A percentile compares a stretch with the other conserved stretches of the same genome.
Evolutionary conservation across 1,140 invertebrate species (phyloP).

Genomic region (Pinna nobilis): DNA sequence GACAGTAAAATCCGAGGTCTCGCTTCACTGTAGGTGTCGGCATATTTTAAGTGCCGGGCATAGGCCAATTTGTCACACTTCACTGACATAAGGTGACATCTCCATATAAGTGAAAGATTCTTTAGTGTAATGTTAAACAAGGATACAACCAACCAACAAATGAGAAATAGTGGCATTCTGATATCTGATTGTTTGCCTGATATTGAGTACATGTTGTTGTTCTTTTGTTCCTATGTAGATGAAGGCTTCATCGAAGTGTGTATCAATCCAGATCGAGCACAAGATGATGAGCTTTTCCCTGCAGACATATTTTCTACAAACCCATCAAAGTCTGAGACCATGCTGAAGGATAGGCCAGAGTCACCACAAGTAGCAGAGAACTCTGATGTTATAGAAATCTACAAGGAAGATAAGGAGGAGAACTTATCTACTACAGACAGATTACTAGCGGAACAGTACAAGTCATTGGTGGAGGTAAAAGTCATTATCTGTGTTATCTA

Average conservation of each 20-base stretch:
- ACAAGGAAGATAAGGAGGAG: background rate
- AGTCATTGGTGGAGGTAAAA: slow-evolving; percentile 43
- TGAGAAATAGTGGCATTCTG: too few relatives aligned
- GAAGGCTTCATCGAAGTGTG: slow-evolving; percentile 65
- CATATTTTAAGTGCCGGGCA: too few relatives aligned
- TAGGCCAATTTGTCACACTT: too few relatives aligned
- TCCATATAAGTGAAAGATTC: too few relatives aligned
- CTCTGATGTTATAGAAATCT: background rate
- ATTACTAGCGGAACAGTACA: slow-evolving; percentile 37
- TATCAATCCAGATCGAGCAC: slow-evolving; percentile 40
- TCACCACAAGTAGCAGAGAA: background rate
- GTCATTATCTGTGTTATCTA: too few relatives aligned
- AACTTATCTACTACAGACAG: background rate
- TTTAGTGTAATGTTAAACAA: too few relatives aligned
- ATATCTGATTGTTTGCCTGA: background rate
- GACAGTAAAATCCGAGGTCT: too few relatives aligned
- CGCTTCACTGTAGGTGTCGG: too few relatives aligned
- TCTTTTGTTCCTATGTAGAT: slow-evolving; percentile 40
- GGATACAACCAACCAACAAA: too few relatives aligned
- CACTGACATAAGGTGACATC: too few relatives aligned
- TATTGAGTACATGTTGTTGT: background rate
- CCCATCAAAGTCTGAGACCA: background rate
- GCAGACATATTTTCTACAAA: slow-evolving; percentile 54
- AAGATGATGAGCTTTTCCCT: slow-evolving; percentile 61
- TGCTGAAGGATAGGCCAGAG: background rate